phyloP scores from a whole-genome alignment of 2,797 vertebrate genomes.

The Macroramphosus scolopax region DNA sequence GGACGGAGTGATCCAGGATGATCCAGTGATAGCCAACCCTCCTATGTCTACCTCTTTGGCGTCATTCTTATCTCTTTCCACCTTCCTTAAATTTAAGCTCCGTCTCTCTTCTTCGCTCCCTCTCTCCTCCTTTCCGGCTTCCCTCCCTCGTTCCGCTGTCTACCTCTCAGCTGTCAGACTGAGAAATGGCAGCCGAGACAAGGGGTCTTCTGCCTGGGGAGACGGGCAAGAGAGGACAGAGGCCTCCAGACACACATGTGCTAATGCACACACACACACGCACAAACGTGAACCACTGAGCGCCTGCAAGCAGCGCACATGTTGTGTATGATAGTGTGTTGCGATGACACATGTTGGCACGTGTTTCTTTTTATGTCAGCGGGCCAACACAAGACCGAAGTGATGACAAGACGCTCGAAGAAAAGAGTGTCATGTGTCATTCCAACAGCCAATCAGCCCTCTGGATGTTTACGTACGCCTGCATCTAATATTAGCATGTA shows the following conservation, averaged over 20 bases:
- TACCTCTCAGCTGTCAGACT: conserved; percentile 72
- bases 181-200: conserved; percentile 71
- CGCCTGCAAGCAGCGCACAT: too few species aligned
- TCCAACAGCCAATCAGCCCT: conserved; percentile 10
- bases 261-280: conserved; percentile 17
- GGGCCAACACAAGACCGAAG: too few species aligned
- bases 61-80: conserved; percentile 22
- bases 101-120: background rate
- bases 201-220: conserved; percentile 67
- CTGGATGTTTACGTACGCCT: conserved; percentile 1
- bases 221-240: conserved; percentile 54
- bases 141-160: conserved; percentile 51
- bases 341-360: too few species aligned
- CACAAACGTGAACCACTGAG: conserved; percentile 4
- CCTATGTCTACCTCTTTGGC: conserved; percentile 29
- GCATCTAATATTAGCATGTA: conserved; percentile 11
- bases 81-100: conserved; percentile 29
- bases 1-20: conserved; percentile 9
- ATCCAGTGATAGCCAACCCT: conserved; percentile 27
- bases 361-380: too few species aligned
- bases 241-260: conserved; percentile 41
- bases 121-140: conserved; percentile 9
- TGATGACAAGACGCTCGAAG: too few species aligned
- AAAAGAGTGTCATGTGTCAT: too few species aligned
- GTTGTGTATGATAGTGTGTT: too few species aligned